Conservation (phyloP, 2,797 vertebrate genomes). For the Sparidentex hasta region DNA sequence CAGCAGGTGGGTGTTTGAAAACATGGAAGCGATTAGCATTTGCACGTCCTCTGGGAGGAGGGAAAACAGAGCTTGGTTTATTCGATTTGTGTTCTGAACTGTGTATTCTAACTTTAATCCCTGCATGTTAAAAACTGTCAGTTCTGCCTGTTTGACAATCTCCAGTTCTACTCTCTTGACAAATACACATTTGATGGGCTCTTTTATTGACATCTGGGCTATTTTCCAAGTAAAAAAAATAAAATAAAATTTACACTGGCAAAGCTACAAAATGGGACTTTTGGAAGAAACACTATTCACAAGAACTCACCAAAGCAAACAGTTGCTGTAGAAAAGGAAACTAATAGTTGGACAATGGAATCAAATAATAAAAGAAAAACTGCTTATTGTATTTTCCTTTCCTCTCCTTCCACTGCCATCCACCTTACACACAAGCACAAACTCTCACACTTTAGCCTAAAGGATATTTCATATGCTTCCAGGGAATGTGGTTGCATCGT, state of each 20-base stretch:
- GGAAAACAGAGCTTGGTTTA: background rate
- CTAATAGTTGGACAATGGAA: background rate
- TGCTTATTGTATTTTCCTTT: background rate
- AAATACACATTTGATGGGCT: background rate
- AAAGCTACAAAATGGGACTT: background rate
- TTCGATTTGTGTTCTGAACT: constrained; percentile 1
- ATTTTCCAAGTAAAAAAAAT: background rate
- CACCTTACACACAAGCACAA: constrained; percentile 19
- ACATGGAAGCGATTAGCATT: background rate
- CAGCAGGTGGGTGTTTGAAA: constrained; percentile 16
- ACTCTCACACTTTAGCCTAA: constrained; percentile 12
- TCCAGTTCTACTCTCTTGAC: background rate
- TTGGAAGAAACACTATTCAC: background rate
- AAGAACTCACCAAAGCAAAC: background rate
- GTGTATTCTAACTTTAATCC: background rate
- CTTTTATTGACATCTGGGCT: background rate
- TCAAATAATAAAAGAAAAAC: background rate
- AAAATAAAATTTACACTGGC: no score
- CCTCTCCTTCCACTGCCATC: background rate
- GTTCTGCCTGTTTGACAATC: background rate
- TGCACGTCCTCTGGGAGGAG: background rate
- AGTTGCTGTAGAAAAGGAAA: background rate
- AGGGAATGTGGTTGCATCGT: constrained; percentile 76
- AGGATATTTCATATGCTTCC: constrained; percentile 40
- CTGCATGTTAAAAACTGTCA: background rate